Conservation (phyloP, 2,113 vertebrate species). For the Microcebus jonahi region DNA sequence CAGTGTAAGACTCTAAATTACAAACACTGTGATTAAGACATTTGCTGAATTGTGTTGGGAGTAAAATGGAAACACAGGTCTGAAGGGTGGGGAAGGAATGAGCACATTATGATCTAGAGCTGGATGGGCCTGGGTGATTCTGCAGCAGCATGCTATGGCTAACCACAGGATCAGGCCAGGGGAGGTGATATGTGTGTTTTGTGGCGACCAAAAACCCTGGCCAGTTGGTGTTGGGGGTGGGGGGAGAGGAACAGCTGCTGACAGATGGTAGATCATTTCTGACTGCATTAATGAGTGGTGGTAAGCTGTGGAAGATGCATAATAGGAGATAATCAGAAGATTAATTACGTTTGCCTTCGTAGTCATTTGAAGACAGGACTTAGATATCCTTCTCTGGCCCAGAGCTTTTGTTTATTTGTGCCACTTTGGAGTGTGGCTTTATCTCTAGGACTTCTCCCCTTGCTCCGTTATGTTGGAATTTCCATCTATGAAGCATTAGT, state of each 20-base stretch:
- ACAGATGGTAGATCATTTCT: not conserved
- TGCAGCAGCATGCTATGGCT: not conserved
- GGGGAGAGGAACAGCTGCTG: not conserved
- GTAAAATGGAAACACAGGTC: not conserved
- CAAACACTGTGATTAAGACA: not conserved
- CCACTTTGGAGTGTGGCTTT: not conserved
- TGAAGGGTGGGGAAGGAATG: not conserved
- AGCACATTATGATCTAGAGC: not conserved
- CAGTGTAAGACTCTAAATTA: not conserved
- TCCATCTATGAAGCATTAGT: not conserved
- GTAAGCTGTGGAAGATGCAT: not conserved
- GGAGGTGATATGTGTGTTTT: not conserved
- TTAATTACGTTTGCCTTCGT: not conserved
- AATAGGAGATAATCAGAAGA: not conserved
- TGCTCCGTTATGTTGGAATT: not conserved
- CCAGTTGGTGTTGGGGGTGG: not conserved
- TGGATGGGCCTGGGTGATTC: too few species aligned
- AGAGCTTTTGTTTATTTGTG: not conserved
- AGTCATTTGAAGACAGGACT: not conserved
- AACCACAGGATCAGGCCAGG: not conserved
- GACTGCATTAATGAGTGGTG: not conserved
- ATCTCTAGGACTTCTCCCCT: not conserved
- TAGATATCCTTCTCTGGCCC: not conserved
- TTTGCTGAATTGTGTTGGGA: not conserved
- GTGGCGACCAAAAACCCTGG: not conserved